A percentile compares a stretch with the other conserved stretches of the same genome.
Conservation (phyloP, 2,797 vertebrate species). For the Atherinosoma microstoma region DNA sequence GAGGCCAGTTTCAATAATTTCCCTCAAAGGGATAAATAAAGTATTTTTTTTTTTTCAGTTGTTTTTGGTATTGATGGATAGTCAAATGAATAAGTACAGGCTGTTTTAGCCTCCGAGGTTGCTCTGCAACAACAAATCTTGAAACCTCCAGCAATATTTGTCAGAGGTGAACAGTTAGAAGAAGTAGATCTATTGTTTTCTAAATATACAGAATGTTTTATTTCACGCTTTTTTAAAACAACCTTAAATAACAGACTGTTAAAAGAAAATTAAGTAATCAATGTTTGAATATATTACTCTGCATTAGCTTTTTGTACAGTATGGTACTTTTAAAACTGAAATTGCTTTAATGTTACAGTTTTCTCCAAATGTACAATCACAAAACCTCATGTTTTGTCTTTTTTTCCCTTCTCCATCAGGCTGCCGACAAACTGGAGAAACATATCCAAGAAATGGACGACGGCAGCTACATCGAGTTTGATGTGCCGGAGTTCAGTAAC, state of each 20-base stretch:
- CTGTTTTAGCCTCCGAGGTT: background rate
- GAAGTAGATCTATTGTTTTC: background rate
- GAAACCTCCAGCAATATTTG: background rate
- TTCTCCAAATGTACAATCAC: background rate
- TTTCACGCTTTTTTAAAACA: background rate
- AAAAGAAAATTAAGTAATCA: no score
- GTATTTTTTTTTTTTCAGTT: no score
- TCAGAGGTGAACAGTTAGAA: background rate
- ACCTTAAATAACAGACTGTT: no score
- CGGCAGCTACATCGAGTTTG: constrained; percentile 98
- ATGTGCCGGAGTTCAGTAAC: constrained; percentile 99
- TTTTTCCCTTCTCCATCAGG: constrained; percentile 65
- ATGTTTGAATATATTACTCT: no score
- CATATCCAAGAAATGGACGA: constrained; percentile 96
- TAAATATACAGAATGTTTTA: background rate
- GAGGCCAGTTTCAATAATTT: no score
- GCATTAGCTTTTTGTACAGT: background rate
- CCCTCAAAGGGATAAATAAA: no score
- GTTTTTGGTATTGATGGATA: background rate
- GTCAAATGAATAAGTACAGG: background rate
- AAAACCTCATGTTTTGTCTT: constrained; percentile 4
- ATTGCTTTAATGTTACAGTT: constrained; percentile 2
- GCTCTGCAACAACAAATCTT: background rate
- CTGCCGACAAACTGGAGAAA: constrained; percentile 81
- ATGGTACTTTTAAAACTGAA: background rate